Evolutionary conservation across 1,140 invertebrate species (phyloP).

Genomic region (Hycleus phaleratus): DNA sequence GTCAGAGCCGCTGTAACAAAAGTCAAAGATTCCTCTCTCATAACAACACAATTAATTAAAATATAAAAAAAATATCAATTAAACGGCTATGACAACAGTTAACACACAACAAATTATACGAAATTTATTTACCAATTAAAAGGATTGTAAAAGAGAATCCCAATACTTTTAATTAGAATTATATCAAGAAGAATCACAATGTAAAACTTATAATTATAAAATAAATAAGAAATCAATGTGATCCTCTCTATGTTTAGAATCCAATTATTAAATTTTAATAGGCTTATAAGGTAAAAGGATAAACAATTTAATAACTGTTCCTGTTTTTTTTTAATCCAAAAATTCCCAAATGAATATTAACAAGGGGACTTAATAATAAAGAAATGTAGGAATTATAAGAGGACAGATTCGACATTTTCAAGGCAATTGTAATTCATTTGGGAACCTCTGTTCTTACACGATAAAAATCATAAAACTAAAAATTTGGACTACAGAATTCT

Average conservation of each 20-base stretch:
- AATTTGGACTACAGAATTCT: not conserved
- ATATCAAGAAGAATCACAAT: not conserved
- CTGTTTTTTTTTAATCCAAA: conserved; percentile 1
- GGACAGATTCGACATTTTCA: no score
- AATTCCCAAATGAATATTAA: conserved; percentile 5
- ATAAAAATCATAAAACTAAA: no score
- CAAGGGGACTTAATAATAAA: not conserved
- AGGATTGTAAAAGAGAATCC: no score
- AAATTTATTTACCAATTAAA: no score
- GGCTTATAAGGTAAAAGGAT: conserved; percentile 11
- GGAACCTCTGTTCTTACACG: no score
- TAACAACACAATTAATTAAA: no score
- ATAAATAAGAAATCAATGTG: no score
- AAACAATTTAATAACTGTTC: conserved; percentile 17
- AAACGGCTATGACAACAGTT: conserved; percentile 40
- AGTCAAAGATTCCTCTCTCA: conserved; percentile 20
- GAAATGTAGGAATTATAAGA: no score
- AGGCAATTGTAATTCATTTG: no score
- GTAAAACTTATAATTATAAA: no score
- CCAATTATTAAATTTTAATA: no score
- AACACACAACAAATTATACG: conserved; percentile 34
- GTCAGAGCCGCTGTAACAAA: conserved; percentile 42
- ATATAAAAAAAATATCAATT: conserved; percentile 23
- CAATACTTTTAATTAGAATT: not conserved
- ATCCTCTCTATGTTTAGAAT: no score